Evolutionary conservation across 1,140 invertebrate species (phyloP).

Genomic region (Apis cerana): DNA sequence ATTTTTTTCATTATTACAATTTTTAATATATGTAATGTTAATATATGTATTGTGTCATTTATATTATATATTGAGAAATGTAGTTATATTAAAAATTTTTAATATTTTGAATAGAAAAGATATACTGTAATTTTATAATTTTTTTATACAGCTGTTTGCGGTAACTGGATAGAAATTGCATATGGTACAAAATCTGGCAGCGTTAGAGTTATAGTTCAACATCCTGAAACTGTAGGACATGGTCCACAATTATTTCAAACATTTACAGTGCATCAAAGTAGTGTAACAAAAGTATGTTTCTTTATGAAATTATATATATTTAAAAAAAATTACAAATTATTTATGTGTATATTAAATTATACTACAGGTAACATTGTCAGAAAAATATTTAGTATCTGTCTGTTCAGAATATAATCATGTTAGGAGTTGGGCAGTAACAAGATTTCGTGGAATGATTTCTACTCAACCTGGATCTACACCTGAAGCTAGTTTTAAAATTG

Average conservation of each 20-base stretch:
- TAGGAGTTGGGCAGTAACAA: slow-evolving; percentile 96
- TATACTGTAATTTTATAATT: slow-evolving; percentile 10
- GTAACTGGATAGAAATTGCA: slow-evolving; percentile 99
- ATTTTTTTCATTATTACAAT: slow-evolving; percentile 22
- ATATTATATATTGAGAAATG: slow-evolving; percentile 14
- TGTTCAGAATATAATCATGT: slow-evolving; percentile 99
- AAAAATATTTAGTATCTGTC: slow-evolving; percentile 98
- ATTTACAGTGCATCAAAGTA: slow-evolving; percentile 98
- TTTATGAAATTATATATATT: neutral
- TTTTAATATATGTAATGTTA: slow-evolving; percentile 11
- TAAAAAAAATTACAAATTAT: neutral
- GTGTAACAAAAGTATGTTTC: slow-evolving; percentile 91
- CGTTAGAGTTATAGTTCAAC: slow-evolving; percentile 98
- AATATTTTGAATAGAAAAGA: neutral
- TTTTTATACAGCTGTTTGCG: slow-evolving; percentile 89
- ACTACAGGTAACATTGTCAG: slow-evolving; percentile 93
- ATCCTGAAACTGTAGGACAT: slow-evolving; percentile 98
- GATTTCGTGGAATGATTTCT: slow-evolving; percentile 98
- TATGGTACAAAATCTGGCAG: slow-evolving; percentile 98
- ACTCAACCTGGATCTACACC: slow-evolving; percentile 98
- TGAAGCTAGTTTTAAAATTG: slow-evolving; percentile 97
- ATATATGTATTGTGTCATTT: slow-evolving; percentile 7
- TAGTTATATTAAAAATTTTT: slow-evolving; percentile 12
- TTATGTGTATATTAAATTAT: slow-evolving; percentile 51
- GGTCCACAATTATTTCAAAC: slow-evolving; percentile 99